phyloP scores from a whole-genome alignment of 2,797 vertebrate genomes.

The Lepus townsendii region DNA sequence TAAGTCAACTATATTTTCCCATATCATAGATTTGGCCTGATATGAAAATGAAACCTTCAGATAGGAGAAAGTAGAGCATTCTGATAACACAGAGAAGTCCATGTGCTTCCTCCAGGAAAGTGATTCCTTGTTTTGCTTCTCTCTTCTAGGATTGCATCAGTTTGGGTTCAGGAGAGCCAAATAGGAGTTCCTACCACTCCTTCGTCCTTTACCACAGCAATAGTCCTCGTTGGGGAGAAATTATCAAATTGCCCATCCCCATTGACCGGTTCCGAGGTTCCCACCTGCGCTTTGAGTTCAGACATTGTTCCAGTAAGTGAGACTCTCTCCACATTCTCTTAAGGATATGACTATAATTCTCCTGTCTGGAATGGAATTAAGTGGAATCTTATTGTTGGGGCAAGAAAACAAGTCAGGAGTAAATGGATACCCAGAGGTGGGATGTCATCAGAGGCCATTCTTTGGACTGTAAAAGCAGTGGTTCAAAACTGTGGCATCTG shows the following conservation, averaged over 20 bases:
- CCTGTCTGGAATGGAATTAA: neutral
- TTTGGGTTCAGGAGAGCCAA: conserved; percentile 96
- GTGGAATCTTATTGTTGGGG: neutral
- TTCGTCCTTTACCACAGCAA: conserved; percentile 99
- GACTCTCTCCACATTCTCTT: neutral
- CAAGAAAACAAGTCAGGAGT: conserved; percentile 33
- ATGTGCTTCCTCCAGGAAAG: conserved; percentile 9
- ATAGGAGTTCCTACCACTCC: conserved; percentile 95
- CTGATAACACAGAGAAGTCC: neutral
- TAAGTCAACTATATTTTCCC: conserved; percentile 62
- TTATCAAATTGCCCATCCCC: conserved; percentile 98
- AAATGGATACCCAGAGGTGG: neutral
- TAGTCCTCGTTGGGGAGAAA: conserved; percentile 98
- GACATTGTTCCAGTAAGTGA: conserved; percentile 98
- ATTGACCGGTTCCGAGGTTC: conserved; percentile 98
- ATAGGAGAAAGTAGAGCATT: conserved; percentile 21
- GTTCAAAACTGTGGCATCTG: neutral
- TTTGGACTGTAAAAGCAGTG: conserved; percentile 23
- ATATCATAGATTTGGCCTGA: conserved; percentile 21
- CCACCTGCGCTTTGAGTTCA: conserved; percentile 99
- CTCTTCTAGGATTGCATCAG: conserved; percentile 96
- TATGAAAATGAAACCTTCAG: conserved; percentile 32
- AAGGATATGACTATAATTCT: neutral
- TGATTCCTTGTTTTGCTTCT: conserved; percentile 60
- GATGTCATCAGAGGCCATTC: conserved; percentile 27